These are phyloP conservation scores for Ruditapes philippinarum DNA, from an alignment of 1,140 invertebrate genomes.

Conservation along the genomic window DNA sequence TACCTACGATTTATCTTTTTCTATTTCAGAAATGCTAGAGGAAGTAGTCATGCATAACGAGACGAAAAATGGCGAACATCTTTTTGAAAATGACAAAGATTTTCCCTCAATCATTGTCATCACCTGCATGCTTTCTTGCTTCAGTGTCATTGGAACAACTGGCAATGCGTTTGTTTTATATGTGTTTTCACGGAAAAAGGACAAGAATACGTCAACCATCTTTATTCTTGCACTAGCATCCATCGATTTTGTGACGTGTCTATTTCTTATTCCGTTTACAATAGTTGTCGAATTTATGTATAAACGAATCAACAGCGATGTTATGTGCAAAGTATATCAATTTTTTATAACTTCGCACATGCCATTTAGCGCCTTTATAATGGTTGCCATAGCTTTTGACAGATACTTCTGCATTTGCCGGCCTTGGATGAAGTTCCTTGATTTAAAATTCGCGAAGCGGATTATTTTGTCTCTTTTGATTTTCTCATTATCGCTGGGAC, in stretches of 20 bases:
- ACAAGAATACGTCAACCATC: slow-evolving; percentile 84
- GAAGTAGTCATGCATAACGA: slow-evolving; percentile 29
- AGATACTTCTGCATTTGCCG: slow-evolving; percentile 86
- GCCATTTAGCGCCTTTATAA: slow-evolving; percentile 85
- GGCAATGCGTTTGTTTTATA: slow-evolving; percentile 85
- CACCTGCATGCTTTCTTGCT: slow-evolving; percentile 69
- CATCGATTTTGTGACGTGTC: slow-evolving; percentile 83
- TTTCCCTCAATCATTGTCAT: slow-evolving; percentile 72
- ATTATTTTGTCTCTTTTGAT: slow-evolving; percentile 76
- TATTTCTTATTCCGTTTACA: slow-evolving; percentile 83
- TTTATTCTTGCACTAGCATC: slow-evolving; percentile 84
- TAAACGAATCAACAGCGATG: slow-evolving; percentile 73
- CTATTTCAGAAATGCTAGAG: background rate
- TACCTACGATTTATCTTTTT: too few relatives aligned
- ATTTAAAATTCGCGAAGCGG: slow-evolving; percentile 79
- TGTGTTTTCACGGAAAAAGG: slow-evolving; percentile 84
- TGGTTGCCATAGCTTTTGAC: slow-evolving; percentile 86
- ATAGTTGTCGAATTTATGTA: slow-evolving; percentile 76
- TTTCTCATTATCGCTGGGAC: slow-evolving; percentile 80
- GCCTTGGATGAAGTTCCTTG: slow-evolving; percentile 83
- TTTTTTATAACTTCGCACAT: slow-evolving; percentile 85
- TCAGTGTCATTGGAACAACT: slow-evolving; percentile 80
- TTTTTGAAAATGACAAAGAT: slow-evolving; percentile 57
- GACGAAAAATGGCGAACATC: slow-evolving; percentile 36
- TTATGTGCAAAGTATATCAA: slow-evolving; percentile 83